These are phyloP conservation scores for Drosophila repletoides DNA, from an alignment of 1,140 invertebrate species.

Conservation along the genomic window DNA sequence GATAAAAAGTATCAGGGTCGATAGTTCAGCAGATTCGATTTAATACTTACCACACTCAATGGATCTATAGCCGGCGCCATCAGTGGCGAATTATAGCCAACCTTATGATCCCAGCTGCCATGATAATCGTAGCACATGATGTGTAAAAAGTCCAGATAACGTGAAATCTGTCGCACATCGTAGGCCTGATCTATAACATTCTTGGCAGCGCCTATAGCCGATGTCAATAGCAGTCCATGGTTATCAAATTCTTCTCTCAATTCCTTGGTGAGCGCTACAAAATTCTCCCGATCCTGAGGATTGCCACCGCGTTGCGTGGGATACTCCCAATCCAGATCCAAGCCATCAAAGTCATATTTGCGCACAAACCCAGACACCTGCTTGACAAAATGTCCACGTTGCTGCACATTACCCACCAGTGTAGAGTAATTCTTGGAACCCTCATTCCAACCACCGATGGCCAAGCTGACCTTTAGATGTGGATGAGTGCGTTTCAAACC, in stretches of 20 bases:
- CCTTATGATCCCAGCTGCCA: conserved; percentile 90
- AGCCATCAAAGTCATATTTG: conserved; percentile 89
- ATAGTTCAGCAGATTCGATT: too few relatives aligned
- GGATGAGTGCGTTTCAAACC: conserved; percentile 87
- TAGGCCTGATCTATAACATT: conserved; percentile 89
- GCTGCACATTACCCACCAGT: conserved; percentile 85
- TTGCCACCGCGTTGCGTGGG: conserved; percentile 89
- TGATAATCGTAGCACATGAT: conserved; percentile 96
- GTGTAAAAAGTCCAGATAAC: conserved; percentile 91
- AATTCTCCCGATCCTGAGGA: conserved; percentile 90
- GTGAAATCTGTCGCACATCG: conserved; percentile 88
- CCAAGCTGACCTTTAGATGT: conserved; percentile 88
- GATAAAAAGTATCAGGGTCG: conserved; percentile 54
- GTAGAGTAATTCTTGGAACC: conserved; percentile 91
- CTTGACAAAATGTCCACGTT: conserved; percentile 85
- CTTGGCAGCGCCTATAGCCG: conserved; percentile 89
- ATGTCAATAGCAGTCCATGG: conserved; percentile 87
- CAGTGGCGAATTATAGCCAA: conserved; percentile 89
- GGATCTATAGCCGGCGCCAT: conserved; percentile 83
- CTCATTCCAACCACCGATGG: conserved; percentile 95
- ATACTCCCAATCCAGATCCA: conserved; percentile 92
- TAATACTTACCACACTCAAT: conserved; percentile 85
- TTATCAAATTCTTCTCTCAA: conserved; percentile 85
- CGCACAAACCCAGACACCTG: conserved; percentile 72
- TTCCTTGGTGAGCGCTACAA: conserved; percentile 89